Evolutionary conservation across 1,140 invertebrate species (phyloP), one percentile per base, ranked within the genome.

Genomic region (Drosophila willistoni): DNA sequence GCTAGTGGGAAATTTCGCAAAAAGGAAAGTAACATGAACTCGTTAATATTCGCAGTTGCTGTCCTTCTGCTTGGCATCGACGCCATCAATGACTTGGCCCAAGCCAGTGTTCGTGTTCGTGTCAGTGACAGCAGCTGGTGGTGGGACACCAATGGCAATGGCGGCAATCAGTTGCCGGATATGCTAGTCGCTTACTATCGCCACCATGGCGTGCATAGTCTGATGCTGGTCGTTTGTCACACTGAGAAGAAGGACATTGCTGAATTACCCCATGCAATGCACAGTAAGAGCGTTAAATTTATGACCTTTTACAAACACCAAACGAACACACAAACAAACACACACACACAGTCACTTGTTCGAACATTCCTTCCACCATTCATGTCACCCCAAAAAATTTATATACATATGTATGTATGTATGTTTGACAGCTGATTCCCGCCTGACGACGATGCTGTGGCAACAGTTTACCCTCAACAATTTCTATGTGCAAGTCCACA

Each of bases 141-240:
- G 42, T 29, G 29, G 29, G 6, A 3, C 29, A 29, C 5, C 29
- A 13, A 13, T 13, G 34, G 59, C n/a, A 81, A 69, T 64, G 60
- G 70, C 51, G 78, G 81, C 85, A 90, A 90, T 85, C 85, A 81
- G 79, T 85, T 90, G 86, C 74, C 85, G 81, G 81, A 90, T 81
- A 90, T 90, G 74, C 81, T 90, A 73, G 79, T 91, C 76, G 83
- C 83, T 75, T 91, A 91, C 77, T 91, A 80, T 89, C 86, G 76
- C 68, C 79, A 82, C 62, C 83, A 89, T 70, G 90, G 90, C 61
- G 90, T 91, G 59, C 78, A 79, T 57, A 90, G 84, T 60, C 75
- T 91, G 77, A 77, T 82, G 73, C 72, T 91, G 66, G 71, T 91
- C 74, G 83, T 90, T 77, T 91, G 90, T 85, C 83, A 83, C 67